phyloP scores from a whole-genome alignment of 2,113 vertebrate genomes.

The Eleginops maclovinus region DNA sequence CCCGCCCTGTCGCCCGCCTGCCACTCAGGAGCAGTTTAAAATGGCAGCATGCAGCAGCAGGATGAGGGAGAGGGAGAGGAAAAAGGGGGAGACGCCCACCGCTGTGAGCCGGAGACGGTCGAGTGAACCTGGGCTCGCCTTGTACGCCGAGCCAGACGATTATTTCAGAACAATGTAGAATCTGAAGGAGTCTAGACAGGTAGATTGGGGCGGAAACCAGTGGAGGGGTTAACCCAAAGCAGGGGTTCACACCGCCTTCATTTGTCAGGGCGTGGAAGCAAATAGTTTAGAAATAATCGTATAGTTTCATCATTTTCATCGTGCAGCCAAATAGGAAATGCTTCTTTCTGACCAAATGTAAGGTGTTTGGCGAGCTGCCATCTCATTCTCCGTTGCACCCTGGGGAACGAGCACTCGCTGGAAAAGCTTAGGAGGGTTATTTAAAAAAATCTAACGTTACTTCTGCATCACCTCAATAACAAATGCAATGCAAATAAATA shows the following conservation, averaged over 20 bases:
- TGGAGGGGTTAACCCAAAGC: conserved; percentile 22
- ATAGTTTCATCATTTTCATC: no score
- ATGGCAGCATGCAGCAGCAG: conserved; percentile 83
- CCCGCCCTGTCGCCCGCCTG: conserved; percentile 78
- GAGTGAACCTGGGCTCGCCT: conserved; percentile 56
- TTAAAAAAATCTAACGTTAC: no score
- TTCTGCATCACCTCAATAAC: no score
- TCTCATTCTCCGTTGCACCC: conserved; percentile 36
- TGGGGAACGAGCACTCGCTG: neutral
- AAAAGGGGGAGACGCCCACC: conserved; percentile 71
- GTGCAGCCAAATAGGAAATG: neutral
- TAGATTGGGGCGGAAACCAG: conserved; percentile 29
- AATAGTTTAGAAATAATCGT: no score
- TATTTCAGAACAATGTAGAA: conserved; percentile 38
- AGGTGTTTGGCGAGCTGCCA: conserved; percentile 33
- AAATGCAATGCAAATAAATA: no score
- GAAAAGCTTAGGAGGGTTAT: no score
- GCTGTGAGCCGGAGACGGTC: conserved; percentile 61
- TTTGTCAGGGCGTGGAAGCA: neutral
- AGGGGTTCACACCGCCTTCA: neutral
- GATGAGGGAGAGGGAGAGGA: conserved; percentile 74
- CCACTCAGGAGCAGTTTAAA: conserved; percentile 82
- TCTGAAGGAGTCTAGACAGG: conserved; percentile 31
- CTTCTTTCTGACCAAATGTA: no score
- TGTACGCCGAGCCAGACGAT: conserved; percentile 49